Base-by-base conservation (phyloP, 2,797 vertebrate species). In the Glyptemys insculpta region DNA sequence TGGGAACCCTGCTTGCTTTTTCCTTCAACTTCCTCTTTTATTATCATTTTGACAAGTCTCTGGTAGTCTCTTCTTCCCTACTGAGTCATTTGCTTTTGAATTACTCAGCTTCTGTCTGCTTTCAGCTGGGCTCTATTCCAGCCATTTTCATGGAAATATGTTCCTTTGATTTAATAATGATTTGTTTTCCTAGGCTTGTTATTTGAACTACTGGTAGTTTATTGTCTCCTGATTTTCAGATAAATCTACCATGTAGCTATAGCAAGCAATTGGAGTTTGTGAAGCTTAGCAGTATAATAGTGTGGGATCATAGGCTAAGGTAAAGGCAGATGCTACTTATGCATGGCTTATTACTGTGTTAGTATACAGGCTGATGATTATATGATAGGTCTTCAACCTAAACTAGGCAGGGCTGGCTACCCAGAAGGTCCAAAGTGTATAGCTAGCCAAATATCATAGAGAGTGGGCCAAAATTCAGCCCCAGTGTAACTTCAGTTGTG, bases 51-150 rank as follows among this genome's bases (percentile, higher is more conserved):
- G 87, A 92, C 53, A 94, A 96, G 92, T 89, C 41, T 87, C 72
- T 91, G 18, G 54, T 95, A 84, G 65, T 86, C 47, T 41, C 50
- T 92, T 76, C 88, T 93, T 59, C 79, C 81, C 86, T 88, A 92
- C 15, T 95, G 93, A 95, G 59, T 96, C 92, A 96, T 92, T 86
- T 18, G 0, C 79, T 50, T 76, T 83, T 93, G 91, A 96, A 91
- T 93, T 91, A 93, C 34, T 83, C 85, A 93, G 83, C 56, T 94
- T 89, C 95, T 96, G 44, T 93, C 95, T 97, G 83, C 79, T 93
- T 94, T 95, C 91, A 89, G 7, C 79, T 89, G 90, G 95, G 93
- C 94, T 93, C 2, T 50, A 34, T 68, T 97, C 91, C 96, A 97
- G 87, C 57, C 84, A 81, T 12, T 23, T 37, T 72, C 68, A 10